phyloP scores from a whole-genome alignment of 2,797 vertebrate species.

The Poeciliopsis infans region DNA sequence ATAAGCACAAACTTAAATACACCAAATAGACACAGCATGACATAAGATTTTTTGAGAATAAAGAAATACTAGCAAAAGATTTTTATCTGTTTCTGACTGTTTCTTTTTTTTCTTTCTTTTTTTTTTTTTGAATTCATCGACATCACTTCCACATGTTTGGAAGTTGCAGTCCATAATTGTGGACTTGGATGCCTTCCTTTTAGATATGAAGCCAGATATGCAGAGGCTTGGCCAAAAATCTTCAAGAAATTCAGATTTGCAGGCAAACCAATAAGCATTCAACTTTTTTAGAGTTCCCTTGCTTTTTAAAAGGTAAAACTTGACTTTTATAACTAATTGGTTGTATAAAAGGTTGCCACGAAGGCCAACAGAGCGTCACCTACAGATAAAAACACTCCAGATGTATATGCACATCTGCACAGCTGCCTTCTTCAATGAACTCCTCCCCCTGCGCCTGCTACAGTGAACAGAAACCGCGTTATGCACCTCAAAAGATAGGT shows the following conservation, averaged over 20 bases:
- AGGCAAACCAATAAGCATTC: background rate
- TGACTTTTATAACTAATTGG: background rate
- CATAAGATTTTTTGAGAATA: background rate
- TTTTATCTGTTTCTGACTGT: background rate
- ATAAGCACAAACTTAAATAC: background rate
- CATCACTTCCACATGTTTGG: background rate
- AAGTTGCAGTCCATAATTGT: background rate
- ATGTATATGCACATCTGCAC: constrained; percentile 76
- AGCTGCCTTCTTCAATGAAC: constrained; percentile 47
- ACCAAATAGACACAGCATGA: background rate
- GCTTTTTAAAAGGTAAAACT: background rate
- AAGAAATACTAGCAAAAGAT: background rate
- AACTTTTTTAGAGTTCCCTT: background rate
- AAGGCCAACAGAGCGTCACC: constrained; percentile 66
- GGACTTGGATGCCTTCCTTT: constrained; percentile 3
- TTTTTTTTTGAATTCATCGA: background rate
- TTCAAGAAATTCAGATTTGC: background rate
- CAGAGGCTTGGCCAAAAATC: background rate
- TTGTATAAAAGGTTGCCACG: constrained; percentile 52
- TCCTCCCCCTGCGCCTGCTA: constrained; percentile 54
- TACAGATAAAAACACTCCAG: constrained; percentile 65
- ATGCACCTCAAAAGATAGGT: constrained; percentile 15
- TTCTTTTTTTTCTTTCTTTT: background rate
- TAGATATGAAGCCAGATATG: background rate
- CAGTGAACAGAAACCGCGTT: constrained; percentile 37